These are phyloP conservation scores for Eupithecia vulgata DNA, from an alignment of 2,888 invertebrate species.

Conservation along the genomic window DNA sequence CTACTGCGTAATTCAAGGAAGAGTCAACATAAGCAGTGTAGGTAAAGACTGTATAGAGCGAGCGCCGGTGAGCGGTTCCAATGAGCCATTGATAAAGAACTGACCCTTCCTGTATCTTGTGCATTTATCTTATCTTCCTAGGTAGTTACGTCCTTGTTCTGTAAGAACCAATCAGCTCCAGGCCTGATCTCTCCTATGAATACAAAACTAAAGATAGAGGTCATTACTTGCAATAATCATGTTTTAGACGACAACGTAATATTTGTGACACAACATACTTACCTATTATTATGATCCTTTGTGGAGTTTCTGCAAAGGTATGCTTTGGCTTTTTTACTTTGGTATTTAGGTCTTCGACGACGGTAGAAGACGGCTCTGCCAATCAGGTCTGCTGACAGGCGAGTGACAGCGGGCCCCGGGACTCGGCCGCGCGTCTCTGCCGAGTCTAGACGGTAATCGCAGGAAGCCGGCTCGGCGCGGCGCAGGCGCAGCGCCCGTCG, in stretches of 20 bases:
- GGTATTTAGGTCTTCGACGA: neutral
- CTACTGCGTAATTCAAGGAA: neutral
- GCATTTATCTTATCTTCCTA: neutral
- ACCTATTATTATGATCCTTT: too few relatives aligned
- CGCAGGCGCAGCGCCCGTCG: neutral
- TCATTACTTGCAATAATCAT: too few relatives aligned
- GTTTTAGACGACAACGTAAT: too few relatives aligned
- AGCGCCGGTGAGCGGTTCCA: neutral
- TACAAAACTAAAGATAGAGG: too few relatives aligned
- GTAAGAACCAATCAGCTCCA: neutral
- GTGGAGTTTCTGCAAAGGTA: too few relatives aligned
- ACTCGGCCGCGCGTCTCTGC: neutral
- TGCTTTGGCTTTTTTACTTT: neutral
- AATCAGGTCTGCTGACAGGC: neutral
- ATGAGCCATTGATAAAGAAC: neutral
- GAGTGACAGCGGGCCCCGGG: neutral
- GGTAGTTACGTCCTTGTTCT: neutral
- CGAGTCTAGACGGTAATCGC: neutral
- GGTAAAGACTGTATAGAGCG: neutral
- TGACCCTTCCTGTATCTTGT: neutral
- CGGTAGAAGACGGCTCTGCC: neutral
- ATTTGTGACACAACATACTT: too few relatives aligned
- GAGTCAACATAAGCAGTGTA: neutral
- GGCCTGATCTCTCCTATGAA: neutral
- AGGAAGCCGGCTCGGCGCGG: too few relatives aligned